Evolutionary conservation across 2,113 vertebrate species (phyloP), one percentile per base, ranked within the genome.

Genomic region (Haliaeetus leucogaster): DNA sequence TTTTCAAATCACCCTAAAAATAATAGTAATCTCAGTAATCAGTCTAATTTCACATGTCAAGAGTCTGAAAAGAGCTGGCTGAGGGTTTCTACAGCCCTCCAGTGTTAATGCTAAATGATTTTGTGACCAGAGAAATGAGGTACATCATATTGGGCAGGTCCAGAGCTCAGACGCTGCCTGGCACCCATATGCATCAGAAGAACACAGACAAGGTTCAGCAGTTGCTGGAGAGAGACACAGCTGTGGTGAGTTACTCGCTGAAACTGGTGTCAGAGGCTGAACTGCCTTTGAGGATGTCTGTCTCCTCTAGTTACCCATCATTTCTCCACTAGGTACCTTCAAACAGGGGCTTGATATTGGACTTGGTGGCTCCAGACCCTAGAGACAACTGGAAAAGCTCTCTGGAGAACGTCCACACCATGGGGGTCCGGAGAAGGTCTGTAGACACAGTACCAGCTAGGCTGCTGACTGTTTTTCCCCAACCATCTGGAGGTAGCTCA

Each of bases 1-100:
- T 90, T 96, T 97, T 84, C 65, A 89, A 78, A 70, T 84, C 86
- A 15, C 63, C 94, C 68, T 95, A 89, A 95, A 97, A 95, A 94
- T 78, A 86, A 84, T 55, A 58, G 15, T 70, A 27, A 80, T 90
- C 42, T 86, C 71, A 53, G 73, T 83, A 70, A 72, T 73, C 76
- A 40, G 72, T 26, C 80, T 81, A 38, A 89, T 89, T 95, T 80
- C 59, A 48, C 9, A 4, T 43, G 50, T 78, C 50, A 88, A 90
- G 94, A 38, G 86, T 50, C 79, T 81, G 55, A 20, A 59, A 91
- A 78, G 93, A 81, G 67, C 42, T 62, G 71, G 72, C 14, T 80
- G 90, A 86, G 77, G 42, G 58, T 73, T 73, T 93, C 72, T 92
- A 55, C 68, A 92, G 71, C 76, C 89, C 29, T 52, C 26, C 36